These are phyloP conservation scores for Patagioenas fasciata DNA, from an alignment of 2,113 vertebrate species.

Conservation along the genomic window DNA sequence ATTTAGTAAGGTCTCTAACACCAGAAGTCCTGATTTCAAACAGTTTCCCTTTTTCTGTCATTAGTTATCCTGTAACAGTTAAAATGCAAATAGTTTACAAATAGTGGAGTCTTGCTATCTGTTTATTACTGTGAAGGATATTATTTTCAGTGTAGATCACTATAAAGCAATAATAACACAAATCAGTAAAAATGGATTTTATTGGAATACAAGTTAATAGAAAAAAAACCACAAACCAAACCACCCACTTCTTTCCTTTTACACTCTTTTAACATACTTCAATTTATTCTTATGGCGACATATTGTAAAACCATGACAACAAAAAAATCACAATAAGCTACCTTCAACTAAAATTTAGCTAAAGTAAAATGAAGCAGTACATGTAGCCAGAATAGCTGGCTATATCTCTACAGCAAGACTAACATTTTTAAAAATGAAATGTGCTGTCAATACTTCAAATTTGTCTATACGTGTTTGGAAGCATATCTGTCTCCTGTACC, in stretches of 20 bases:
- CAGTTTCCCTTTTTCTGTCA: background rate
- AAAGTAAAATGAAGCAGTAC: background rate
- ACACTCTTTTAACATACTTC: background rate
- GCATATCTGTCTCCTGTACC: background rate
- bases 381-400: background rate
- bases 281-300: background rate
- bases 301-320: background rate
- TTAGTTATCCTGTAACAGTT: background rate
- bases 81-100: background rate
- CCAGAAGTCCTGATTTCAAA: background rate
- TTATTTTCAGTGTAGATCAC: background rate
- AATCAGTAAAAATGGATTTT: background rate
- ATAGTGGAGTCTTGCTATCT: background rate
- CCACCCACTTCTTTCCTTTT: background rate
- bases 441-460: background rate
- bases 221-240: background rate
- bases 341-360: background rate
- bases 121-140: background rate
- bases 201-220: background rate
- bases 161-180: background rate
- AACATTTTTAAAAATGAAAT: background rate
- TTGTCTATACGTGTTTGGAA: background rate
- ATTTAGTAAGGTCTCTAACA: background rate
- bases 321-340: background rate
- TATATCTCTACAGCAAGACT: background rate